These are phyloP conservation scores for Gopherus flavomarginatus DNA, from an alignment of 2,113 vertebrate species.

Conservation along the genomic window DNA sequence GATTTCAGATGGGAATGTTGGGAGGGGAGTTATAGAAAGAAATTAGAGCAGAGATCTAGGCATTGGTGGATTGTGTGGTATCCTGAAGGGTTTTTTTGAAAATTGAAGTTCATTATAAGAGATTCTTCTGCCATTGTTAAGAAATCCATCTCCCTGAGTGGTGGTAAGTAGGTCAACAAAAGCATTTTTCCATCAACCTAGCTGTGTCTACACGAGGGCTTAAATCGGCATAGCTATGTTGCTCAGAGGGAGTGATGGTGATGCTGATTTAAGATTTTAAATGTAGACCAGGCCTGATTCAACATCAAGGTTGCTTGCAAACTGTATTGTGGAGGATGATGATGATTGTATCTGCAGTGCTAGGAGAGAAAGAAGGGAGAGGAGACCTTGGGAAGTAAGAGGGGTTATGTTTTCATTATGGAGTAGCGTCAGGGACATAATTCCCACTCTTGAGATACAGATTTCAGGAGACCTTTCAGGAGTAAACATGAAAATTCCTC, in stretches of 20 bases:
- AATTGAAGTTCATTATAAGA: neutral
- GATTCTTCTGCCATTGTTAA: neutral
- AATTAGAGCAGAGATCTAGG: neutral
- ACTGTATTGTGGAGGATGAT: fast-evolving
- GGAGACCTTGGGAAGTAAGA: neutral
- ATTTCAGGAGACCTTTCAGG: neutral
- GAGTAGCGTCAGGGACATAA: neutral
- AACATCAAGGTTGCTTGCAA: neutral
- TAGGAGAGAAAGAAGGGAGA: neutral
- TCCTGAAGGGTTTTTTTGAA: neutral
- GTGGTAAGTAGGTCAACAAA: neutral
- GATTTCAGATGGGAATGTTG: neutral
- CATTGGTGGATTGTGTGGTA: neutral
- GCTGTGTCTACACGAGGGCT: neutral
- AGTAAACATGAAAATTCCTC: neutral
- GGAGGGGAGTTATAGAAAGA: neutral
- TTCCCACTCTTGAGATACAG: neutral
- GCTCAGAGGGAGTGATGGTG: neutral
- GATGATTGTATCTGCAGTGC: fast-evolving
- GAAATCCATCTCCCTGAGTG: neutral
- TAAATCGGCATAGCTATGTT: neutral
- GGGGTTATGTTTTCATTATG: fast-evolving
- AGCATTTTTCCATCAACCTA: neutral
- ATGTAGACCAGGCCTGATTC: neutral
- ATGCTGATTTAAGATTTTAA: neutral